Conservation (phyloP, 2,797 vertebrate genomes). For the Peromyscus eremicus region DNA sequence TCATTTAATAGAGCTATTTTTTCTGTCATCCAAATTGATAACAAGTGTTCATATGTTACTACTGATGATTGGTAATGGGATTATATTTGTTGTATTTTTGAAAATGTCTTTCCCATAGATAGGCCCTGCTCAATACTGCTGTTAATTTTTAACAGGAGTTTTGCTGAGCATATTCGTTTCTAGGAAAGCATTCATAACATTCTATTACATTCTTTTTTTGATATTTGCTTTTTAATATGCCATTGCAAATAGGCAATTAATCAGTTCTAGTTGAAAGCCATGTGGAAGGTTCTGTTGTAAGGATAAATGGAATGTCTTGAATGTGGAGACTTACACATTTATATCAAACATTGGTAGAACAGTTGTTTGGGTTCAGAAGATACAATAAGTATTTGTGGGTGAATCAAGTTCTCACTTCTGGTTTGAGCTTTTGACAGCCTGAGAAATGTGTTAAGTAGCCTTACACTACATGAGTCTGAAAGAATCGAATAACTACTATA, state of each 20-base stretch:
- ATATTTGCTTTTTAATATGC: neutral
- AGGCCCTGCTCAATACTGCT: neutral
- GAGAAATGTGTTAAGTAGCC: neutral
- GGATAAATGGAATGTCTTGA: neutral
- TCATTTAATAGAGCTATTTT: neutral
- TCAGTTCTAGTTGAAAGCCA: neutral
- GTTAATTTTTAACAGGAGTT: neutral
- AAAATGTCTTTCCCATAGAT: neutral
- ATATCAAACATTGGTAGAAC: neutral
- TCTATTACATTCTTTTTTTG: neutral
- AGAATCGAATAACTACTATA: neutral
- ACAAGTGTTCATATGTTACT: neutral
- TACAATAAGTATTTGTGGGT: neutral
- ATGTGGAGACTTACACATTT: neutral
- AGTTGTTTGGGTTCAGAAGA: slow-evolving; percentile 7
- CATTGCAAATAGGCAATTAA: neutral
- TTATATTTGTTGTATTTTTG: neutral
- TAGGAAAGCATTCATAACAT: neutral
- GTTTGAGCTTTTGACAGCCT: neutral
- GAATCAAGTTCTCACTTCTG: neutral
- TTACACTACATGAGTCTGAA: neutral
- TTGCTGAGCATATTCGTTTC: neutral
- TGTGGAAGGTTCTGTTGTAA: neutral
- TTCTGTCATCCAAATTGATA: neutral
- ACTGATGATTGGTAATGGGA: slow-evolving; percentile 5